A percentile compares a stretch with the other conserved stretches of the same genome.
Evolutionary conservation across 2,797 vertebrate species (phyloP).

Genomic region (Gallinago nigripennis): DNA sequence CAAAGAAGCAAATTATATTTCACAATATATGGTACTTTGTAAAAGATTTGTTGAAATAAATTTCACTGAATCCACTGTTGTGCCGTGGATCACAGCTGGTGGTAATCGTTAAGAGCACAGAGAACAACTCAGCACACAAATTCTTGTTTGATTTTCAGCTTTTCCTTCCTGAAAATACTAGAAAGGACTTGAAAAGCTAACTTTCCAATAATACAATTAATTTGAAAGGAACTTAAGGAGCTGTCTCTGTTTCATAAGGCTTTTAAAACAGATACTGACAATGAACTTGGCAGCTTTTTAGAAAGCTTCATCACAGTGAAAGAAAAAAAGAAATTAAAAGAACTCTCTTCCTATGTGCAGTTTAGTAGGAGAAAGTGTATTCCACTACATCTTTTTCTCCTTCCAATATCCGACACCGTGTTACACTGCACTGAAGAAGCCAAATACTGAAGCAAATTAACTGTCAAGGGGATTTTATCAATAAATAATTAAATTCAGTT

Average conservation of each 20-base stretch:
- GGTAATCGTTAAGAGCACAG: background rate
- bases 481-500: slow-evolving; percentile 33
- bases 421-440: background rate
- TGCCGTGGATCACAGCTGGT: background rate
- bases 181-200: background rate
- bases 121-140: background rate
- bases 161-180: background rate
- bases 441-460: slow-evolving; percentile 35
- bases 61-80: background rate
- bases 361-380: background rate
- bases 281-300: slow-evolving; percentile 14
- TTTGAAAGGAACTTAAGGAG: background rate
- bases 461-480: slow-evolving; percentile 34
- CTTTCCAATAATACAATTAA: background rate
- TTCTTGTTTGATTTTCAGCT: background rate
- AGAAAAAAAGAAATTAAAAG: background rate
- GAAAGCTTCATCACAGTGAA: background rate
- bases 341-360: background rate
- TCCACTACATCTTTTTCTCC: slow-evolving; percentile 6
- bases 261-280: slow-evolving; percentile 6
- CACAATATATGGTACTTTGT: background rate
- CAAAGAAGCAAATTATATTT: background rate
- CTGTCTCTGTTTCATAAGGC: background rate
- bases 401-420: background rate
- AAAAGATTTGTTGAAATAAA: background rate